Evolutionary conservation across 30 jellyfish, hydroid and myxozoan species (phyloP).

Genomic region (Sanderia malayensis): DNA sequence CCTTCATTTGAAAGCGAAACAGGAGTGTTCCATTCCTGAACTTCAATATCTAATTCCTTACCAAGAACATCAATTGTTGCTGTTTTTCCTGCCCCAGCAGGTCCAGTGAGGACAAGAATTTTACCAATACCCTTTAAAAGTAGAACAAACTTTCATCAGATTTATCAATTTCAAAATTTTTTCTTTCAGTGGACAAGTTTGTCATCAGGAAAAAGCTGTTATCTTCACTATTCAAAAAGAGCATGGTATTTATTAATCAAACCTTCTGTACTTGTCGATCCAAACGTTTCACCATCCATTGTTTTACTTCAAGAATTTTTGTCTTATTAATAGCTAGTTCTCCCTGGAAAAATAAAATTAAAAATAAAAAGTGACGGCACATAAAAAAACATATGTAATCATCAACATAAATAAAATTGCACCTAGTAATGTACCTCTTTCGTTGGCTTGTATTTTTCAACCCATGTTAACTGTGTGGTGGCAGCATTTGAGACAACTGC

Average conservation of each 20-base stretch:
- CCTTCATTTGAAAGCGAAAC: slow-evolving; percentile 53
- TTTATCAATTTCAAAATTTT: no score
- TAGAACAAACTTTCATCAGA: background rate
- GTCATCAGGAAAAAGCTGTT: no score
- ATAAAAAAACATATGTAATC: no score
- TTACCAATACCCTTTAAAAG: slow-evolving; percentile 38
- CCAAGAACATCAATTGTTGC: slow-evolving; percentile 74
- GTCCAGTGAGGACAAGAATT: slow-evolving; percentile 85
- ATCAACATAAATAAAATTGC: background rate
- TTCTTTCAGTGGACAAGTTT: no score
- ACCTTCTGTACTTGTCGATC: background rate
- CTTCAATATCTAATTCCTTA: slow-evolving; percentile 39
- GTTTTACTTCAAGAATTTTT: background rate
- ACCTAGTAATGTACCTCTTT: background rate
- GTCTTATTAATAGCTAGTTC: background rate
- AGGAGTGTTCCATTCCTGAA: slow-evolving; percentile 91
- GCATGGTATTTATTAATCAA: background rate
- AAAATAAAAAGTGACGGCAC: background rate
- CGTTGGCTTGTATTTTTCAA: background rate
- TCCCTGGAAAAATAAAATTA: background rate
- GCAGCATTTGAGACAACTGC: background rate
- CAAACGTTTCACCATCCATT: background rate
- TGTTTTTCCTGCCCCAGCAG: slow-evolving; percentile 90
- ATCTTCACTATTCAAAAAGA: background rate
- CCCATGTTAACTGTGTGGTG: background rate